A percentile compares a stretch with the other conserved stretches of the same genome.
These are phyloP conservation scores for Geotrupes spiniger DNA, from an alignment of 2,888 invertebrate genomes.

Conservation along the genomic window DNA sequence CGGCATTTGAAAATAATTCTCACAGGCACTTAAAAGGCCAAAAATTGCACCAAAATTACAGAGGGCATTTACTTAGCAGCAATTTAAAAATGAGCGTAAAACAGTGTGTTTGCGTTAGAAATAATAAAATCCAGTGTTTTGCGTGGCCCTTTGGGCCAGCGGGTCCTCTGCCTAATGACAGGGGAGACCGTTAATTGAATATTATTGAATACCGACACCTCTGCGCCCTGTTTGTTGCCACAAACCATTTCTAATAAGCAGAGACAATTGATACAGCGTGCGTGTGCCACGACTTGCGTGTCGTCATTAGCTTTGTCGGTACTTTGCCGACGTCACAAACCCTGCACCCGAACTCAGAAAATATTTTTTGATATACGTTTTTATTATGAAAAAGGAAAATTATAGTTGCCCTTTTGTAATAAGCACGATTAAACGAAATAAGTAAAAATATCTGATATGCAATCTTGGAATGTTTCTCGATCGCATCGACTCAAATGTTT, in stretches of 20 bases:
- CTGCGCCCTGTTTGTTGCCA: constrained; percentile 19
- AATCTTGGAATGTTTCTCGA: no score
- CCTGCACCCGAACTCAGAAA: constrained; percentile 15
- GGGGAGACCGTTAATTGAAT: constrained; percentile 23
- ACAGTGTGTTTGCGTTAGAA: constrained; percentile 16
- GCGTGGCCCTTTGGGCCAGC: constrained; percentile 24
- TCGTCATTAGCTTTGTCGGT: constrained; percentile 24
- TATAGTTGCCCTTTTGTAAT: no score
- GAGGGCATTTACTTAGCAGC: constrained; percentile 8
- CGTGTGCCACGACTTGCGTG: constrained; percentile 27
- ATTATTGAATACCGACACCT: constrained; percentile 21
- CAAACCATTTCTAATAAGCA: constrained; percentile 31
- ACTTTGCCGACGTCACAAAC: constrained; percentile 15
- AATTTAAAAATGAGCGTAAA: constrained; percentile 15
- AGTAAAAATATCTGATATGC: no score
- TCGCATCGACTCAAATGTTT: no score
- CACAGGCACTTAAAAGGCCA: no score
- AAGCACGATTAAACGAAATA: no score
- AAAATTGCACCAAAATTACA: no score
- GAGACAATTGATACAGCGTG: constrained; percentile 28
- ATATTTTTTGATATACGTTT: constrained; percentile 1
- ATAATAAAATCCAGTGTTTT: constrained; percentile 15
- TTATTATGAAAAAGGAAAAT: background rate
- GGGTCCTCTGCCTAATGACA: constrained; percentile 28
- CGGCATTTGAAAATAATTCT: no score